Base-by-base conservation (phyloP, 1,140 invertebrate genomes). In the Drosophila erecta region DNA sequence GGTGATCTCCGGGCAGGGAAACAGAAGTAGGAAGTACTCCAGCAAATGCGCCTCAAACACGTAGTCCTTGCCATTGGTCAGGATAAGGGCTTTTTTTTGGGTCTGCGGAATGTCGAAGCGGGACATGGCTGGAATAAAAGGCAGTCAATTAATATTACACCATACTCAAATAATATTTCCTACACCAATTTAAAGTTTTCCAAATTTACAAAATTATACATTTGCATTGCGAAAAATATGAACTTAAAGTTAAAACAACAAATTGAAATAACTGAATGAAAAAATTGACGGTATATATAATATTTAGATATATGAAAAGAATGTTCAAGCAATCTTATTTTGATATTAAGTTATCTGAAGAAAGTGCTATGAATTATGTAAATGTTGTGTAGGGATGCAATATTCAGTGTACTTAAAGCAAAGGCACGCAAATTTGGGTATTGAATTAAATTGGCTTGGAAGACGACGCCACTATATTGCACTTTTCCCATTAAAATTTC, bases 21-120 rank as follows among this genome's bases (percentile, higher is more conserved):
- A 92, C 2, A 92, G 54, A 5, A 83, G 49, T 3, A 92, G 59
- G 47, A 92, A 92, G 38, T 90, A 91, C 54, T 92, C 90, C 56
- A 92, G 55, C 0, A 89, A 53, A 6, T 87, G 71, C 11, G 72
- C 67, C 6, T 90, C 85, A 6, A 92, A 92, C 14, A 83, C 71
- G 14, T 87, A 79, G 0, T 89, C 85, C 15, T 79, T 55, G 10
- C 80, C 85, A 41, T 92, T 89, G 55, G 76, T 87, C 4, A 92
- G 56, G 17, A 79, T 62, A 20, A 92, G 56, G 11, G 71, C 81
- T 6, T 40, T 35, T 7, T 69, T 64, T 14, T 87, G 69, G 2
- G 57, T 6, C 11, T 71, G 44, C 12, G 74, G 64, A 22, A 92
- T 79, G 12, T 46, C 60, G 20, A 91, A 92, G 17, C 53, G 67